Base-by-base conservation (phyloP, 2,888 invertebrate species). In the Monopis laevigella region DNA sequence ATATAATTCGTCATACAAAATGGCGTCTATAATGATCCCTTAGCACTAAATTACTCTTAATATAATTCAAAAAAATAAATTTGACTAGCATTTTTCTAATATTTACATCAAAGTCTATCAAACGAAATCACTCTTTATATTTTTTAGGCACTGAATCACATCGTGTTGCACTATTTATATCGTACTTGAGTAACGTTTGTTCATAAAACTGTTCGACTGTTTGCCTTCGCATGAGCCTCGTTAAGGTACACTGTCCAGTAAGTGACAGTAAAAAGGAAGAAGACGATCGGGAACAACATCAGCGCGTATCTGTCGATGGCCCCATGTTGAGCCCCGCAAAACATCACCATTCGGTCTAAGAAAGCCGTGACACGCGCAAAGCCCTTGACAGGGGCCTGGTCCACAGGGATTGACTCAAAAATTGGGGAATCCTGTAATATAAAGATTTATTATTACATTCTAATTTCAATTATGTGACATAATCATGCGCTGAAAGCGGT, bases 171-270 rank as follows among this genome's bases (percentile, higher is more conserved):
- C n/a, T n/a, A n/a, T n/a, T n/a, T 24, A 7, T 24, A 34, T 27
- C 14, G 32, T 30, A 27, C 14, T 16, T 10, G 8, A 28, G 19
- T 13, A 17, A 41, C 35, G 48, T 54, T 51, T 52, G 51, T 49
- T 60, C 56, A 65, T 53, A 62, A 14, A 14, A 13, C 39, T 16
- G 26, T 27, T 27, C 39, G 26, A 16, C 16, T 16, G n/a, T 27
- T 26, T 21, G 39, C 39, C 14, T 5, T n/a, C 5, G 29, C 29
- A 6, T 12, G 13, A 19, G 85, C 84, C 56, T 84, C 85, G 62
- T 73, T 84, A 43, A 85, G 70, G 59, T 86, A 86, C 43, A 83
- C 80, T 48, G 84, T 82, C 86, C 85, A 86, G 58, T 85, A 86
- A 45, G 82, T 80, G 45, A 82, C 59, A 30, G 83, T 72, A 54